A percentile compares a stretch with the other conserved stretches of the same genome.
These are phyloP conservation scores for Drosophila quasianomalipes DNA, from an alignment of 2,888 invertebrate genomes.

Conservation along the genomic window DNA sequence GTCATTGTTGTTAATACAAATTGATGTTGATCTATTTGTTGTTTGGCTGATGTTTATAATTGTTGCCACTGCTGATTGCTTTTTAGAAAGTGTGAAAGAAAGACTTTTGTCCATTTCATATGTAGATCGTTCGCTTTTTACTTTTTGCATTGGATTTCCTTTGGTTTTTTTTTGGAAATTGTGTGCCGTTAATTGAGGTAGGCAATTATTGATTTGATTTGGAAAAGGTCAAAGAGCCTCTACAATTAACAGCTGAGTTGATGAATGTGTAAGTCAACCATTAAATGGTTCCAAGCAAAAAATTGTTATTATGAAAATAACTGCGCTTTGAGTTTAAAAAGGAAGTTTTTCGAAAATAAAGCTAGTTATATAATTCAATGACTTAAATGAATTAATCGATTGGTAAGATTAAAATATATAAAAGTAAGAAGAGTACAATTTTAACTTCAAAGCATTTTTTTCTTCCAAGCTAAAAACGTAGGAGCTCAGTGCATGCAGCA, in stretches of 20 bases:
- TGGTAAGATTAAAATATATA: neutral
- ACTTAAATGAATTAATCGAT: neutral
- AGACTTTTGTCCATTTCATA: conserved; percentile 24
- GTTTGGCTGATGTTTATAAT: conserved; percentile 40
- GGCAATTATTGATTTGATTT: conserved; percentile 69
- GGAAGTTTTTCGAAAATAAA: neutral
- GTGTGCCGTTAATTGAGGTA: conserved; percentile 63
- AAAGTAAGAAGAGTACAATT: no score
- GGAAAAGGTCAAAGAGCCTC: conserved; percentile 30
- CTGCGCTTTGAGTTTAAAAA: neutral
- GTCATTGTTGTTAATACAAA: conserved; percentile 63
- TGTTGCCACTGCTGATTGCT: conserved; percentile 60
- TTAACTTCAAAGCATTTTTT: neutral
- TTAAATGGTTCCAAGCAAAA: neutral
- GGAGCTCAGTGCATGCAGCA: neutral
- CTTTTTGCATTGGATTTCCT: conserved; percentile 18
- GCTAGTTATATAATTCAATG: neutral
- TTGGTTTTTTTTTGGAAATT: conserved; percentile 17
- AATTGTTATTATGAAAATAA: neutral
- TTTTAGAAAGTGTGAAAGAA: conserved; percentile 73
- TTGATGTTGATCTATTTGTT: conserved; percentile 76
- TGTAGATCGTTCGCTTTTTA: conserved; percentile 10
- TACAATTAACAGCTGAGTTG: conserved; percentile 5
- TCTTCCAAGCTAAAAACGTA: neutral
- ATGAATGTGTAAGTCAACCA: neutral